phyloP scores from a whole-genome alignment of 1,140 invertebrate species.

The Acromyrmex heyeri region DNA sequence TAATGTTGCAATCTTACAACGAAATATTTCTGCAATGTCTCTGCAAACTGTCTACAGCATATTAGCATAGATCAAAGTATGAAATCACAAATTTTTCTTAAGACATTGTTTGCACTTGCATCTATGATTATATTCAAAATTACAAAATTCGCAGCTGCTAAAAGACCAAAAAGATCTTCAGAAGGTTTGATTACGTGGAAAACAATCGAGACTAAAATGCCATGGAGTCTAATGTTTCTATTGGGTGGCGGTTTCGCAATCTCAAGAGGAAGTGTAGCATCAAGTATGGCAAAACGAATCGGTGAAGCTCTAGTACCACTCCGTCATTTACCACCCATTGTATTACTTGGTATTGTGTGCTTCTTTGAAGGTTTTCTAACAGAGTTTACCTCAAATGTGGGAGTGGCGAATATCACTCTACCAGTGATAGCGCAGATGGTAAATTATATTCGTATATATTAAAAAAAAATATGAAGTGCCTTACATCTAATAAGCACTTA shows the following conservation, averaged over 20 bases:
- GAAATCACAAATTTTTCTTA: not conserved
- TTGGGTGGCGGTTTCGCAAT: constrained; percentile 94
- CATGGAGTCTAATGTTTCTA: constrained; percentile 92
- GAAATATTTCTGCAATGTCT: too few species aligned
- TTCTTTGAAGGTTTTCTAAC: constrained; percentile 89
- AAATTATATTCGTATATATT: constrained; percentile 60
- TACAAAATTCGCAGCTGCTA: constrained; percentile 62
- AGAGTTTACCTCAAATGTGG: constrained; percentile 94
- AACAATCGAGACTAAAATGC: constrained; percentile 90
- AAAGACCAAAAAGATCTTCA: constrained; percentile 87
- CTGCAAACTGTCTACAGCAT: too few species aligned
- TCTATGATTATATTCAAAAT: not conserved
- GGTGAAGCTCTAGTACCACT: constrained; percentile 88
- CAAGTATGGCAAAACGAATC: constrained; percentile 90
- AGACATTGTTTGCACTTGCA: not conserved
- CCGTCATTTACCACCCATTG: constrained; percentile 85
- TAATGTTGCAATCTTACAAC: too few species aligned
- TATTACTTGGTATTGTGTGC: constrained; percentile 88
- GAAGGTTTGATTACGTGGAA: constrained; percentile 91
- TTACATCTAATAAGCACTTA: too few species aligned
- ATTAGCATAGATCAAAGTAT: not conserved
- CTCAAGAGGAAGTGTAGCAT: constrained; percentile 91
- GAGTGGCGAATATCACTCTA: constrained; percentile 94
- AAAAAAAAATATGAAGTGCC: not conserved
- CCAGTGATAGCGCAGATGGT: constrained; percentile 94